phyloP scores from a whole-genome alignment of 2,113 vertebrate genomes.

The Nothoprocta pentlandii region DNA sequence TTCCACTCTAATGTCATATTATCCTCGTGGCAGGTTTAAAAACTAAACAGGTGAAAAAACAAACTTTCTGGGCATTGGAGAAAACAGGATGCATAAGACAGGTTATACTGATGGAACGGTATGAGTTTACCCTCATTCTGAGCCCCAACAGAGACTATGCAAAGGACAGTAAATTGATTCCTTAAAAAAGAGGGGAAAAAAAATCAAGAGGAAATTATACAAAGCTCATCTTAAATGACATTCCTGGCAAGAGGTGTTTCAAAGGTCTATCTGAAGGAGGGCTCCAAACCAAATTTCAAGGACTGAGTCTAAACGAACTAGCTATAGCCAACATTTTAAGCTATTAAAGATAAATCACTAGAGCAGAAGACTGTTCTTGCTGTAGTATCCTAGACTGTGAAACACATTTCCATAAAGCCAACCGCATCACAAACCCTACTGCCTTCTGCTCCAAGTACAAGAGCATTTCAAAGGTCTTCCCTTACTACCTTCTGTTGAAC shows the following conservation, averaged over 20 bases:
- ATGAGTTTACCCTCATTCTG: background rate
- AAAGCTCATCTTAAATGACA: background rate
- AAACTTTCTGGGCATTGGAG: conserved; percentile 33
- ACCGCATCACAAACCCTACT: background rate
- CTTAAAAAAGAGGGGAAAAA: background rate
- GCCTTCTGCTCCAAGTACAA: background rate
- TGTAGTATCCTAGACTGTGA: background rate
- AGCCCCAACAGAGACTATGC: background rate
- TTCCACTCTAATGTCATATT: conserved; percentile 73
- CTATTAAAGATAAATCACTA: background rate
- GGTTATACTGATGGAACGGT: background rate
- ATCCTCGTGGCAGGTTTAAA: conserved; percentile 59
- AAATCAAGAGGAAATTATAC: too few relatives aligned
- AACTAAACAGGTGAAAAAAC: conserved; percentile 75
- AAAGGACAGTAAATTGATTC: background rate
- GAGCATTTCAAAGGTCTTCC: too few relatives aligned
- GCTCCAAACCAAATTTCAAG: fast-evolving
- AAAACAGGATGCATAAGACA: background rate
- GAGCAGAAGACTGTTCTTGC: fast-evolving
- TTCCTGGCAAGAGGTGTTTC: background rate
- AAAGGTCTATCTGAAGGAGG: background rate
- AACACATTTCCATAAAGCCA: background rate
- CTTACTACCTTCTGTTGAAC: too few relatives aligned
- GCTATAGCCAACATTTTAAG: background rate
- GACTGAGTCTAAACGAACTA: background rate